Base-by-base conservation (phyloP, 2,797 vertebrate genomes). In the Rhyacichthys aspro region DNA sequence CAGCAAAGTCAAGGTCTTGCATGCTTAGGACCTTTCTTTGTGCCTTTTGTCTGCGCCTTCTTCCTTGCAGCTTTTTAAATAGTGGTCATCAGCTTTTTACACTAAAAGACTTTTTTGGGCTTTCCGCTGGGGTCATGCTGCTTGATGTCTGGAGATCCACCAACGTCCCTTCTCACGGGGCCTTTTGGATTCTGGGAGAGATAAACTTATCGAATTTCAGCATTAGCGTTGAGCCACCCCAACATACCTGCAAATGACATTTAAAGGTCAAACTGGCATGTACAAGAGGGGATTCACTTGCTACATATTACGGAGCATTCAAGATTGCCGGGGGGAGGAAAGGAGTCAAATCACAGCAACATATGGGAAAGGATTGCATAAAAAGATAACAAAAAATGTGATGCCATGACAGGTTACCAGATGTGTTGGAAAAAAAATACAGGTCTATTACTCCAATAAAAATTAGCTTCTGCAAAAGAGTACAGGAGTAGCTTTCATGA, bases 181-280 rank as follows among this genome's bases (percentile, higher is more conserved):
- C 55, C 63, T 59, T 53, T 57, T 63, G 66, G 72, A 87, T 82
- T 63, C 48, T 34, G 50, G 56, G 63, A 70, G 33, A 81, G 82
- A 86, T 83, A 79, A 86, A 83, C 63, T 85, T 78, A 88, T 88
- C 80, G 75, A 79, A 86, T 86, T 65, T 79, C 55, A 59, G 78
- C 81, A 76, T 88, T 85, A 76, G 66, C 57, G 19, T 63, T n/a
- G 34, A 77, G 67, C 63, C 15, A 16, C 74, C 67, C 61, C 69
- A 63, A 84, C 78, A 78, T 79, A 84, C 81, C 82, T 87, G 76
- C 70, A 85, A 84, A 85, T 78, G 70, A 69, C 79, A 90, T 89
- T 83, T 87, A 88, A 89, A 90, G 86, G 88, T 88, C 90, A 89
- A 74, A 83, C 79, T 61, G 44, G 74, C 84, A 80, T 57, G 74